Evolutionary conservation across 1,140 invertebrate genomes (phyloP).

Genomic region (Drosophila pachea): DNA sequence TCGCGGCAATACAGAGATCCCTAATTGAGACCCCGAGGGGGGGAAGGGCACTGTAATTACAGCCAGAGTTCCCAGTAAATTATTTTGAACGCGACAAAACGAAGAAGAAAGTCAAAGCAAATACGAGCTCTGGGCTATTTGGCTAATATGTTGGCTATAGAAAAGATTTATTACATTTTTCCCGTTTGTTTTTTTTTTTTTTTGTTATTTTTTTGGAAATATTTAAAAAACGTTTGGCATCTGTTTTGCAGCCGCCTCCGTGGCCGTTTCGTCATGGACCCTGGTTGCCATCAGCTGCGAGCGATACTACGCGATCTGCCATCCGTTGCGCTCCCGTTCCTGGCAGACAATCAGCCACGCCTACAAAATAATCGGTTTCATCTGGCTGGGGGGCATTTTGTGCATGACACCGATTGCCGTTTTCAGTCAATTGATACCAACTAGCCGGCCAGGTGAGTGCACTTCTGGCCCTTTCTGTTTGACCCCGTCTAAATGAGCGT

Average conservation of each 20-base stretch:
- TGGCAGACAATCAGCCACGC: slow-evolving; percentile 95
- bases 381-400: slow-evolving; percentile 86
- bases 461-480: too few relatives aligned
- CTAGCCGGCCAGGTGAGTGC: slow-evolving; percentile 72
- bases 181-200: too few relatives aligned
- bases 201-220: too few relatives aligned
- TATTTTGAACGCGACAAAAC: too few relatives aligned
- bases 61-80: too few relatives aligned
- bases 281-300: slow-evolving; percentile 93
- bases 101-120: too few relatives aligned
- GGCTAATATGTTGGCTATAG: too few relatives aligned
- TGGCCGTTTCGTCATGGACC: slow-evolving; percentile 93
- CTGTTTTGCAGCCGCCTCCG: slow-evolving; percentile 85
- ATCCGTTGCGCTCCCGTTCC: slow-evolving; percentile 88
- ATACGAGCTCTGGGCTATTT: too few relatives aligned
- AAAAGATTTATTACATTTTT: too few relatives aligned
- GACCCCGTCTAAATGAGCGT: too few relatives aligned
- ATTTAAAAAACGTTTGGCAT: background rate
- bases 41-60: too few relatives aligned
- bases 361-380: slow-evolving; percentile 90
- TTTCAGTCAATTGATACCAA: slow-evolving; percentile 82
- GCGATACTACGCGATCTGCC: slow-evolving; percentile 94
- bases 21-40: too few relatives aligned
- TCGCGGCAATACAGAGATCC: background rate
- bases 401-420: slow-evolving; percentile 86